These are phyloP conservation scores for Armadillidium nasatum DNA, from an alignment of 1,140 invertebrate genomes.

Conservation along the genomic window DNA sequence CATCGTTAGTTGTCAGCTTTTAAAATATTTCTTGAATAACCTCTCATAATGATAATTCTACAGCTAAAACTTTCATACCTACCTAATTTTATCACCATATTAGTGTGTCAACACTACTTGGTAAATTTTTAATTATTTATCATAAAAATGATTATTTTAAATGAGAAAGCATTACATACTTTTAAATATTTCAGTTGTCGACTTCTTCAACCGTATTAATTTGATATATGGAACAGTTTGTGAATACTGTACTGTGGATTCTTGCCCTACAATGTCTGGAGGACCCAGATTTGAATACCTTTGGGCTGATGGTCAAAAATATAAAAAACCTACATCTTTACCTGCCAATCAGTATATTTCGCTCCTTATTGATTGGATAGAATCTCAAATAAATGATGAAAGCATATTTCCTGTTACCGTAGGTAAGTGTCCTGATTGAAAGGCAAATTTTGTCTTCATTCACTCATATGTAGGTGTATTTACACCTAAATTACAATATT, in stretches of 20 bases:
- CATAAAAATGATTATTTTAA: no score
- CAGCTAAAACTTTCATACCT: no score
- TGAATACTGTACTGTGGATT: conserved; percentile 77
- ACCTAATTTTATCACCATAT: no score
- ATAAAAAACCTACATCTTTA: conserved; percentile 81
- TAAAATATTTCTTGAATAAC: no score
- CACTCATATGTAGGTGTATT: no score
- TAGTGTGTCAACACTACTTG: no score
- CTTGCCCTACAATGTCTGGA: conserved; percentile 89
- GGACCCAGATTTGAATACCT: conserved; percentile 85
- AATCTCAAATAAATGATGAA: conserved; percentile 89
- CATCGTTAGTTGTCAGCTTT: no score
- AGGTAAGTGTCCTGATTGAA: conserved; percentile 52
- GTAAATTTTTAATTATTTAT: no score
- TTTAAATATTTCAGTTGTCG: conserved; percentile 66
- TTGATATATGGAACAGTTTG: conserved; percentile 85
- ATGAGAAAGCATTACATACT: no score
- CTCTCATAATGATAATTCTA: no score
- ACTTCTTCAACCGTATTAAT: conserved; percentile 95
- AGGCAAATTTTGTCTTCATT: no score
- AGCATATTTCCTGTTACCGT: conserved; percentile 73
- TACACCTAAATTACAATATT: no score
- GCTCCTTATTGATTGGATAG: conserved; percentile 91
- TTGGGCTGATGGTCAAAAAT: conserved; percentile 75
- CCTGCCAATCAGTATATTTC: conserved; percentile 83